Base-by-base conservation (phyloP, 1,140 invertebrate genomes). In the Cepaea nemoralis region DNA sequence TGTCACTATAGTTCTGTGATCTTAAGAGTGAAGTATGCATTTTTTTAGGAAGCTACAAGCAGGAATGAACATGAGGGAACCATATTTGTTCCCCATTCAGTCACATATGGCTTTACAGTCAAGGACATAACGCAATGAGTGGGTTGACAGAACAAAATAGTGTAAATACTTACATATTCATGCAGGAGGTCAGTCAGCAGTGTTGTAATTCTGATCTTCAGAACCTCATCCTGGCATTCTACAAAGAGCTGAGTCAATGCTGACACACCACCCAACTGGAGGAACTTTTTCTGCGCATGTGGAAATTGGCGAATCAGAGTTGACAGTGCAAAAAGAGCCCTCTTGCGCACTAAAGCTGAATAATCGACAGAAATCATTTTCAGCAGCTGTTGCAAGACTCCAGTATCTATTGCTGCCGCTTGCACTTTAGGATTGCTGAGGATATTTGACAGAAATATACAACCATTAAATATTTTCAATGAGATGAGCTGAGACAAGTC, bases 401-500 rank as follows among this genome's bases (percentile, higher is more conserved):
- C 94, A 80, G 91, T 92, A 90, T 96, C 94, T 35, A 95, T 89
- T 80, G 93, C 93, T 79, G 93, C 93, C 8, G 94, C 92, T 92
- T 96, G 95, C 0, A 95, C 95, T 87, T 93, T 93, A 33, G 94
- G 93, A 92, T 96, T 96, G 85, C 95, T 96, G 87, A 94, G 94
- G 70, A 93, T 12, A 16, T 67, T 22, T 80, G 55, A 75, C 50
- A 55, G 50, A 55, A 55, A 19, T 2, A 55, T 22, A 55, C 19
- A 19, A 10, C 19, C 8, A 45, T 45, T 10, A 45, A 10, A 45
- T 45, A 45, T 45, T 45, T 45, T 45, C 19, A 19, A 45, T 45
- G 19, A 45, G 8, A 45, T 45, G 42, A 45, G 42, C 42, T 45
- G 42, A 10, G 42, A 45, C n/a, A n/a, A n/a, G n/a, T n/a, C n/a